Evolutionary conservation across 2,113 vertebrate genomes (phyloP).

Genomic region (Cervus canadensis): DNA sequence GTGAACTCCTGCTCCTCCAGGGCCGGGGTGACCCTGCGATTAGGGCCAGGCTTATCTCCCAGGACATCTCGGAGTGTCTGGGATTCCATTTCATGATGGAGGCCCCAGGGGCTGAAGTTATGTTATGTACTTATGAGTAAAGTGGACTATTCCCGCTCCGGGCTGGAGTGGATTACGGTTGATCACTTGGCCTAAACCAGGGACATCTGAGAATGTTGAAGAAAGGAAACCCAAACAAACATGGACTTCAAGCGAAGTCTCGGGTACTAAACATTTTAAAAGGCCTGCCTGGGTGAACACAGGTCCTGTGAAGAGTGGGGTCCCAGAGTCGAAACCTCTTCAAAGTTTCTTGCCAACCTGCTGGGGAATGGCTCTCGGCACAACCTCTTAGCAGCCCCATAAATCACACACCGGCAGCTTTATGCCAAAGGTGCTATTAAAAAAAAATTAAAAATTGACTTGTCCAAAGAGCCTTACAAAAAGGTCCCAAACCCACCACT

Average conservation of each 20-base stretch:
- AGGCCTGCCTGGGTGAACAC: constrained; percentile 69
- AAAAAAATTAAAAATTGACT: constrained; percentile 66
- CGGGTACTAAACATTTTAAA: constrained; percentile 77
- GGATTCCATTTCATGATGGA: constrained; percentile 90
- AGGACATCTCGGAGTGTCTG: constrained; percentile 91
- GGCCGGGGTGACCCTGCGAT: constrained; percentile 87
- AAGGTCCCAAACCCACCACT: constrained; percentile 47
- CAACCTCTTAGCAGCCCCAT: constrained; percentile 68
- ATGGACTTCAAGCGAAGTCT: constrained; percentile 77
- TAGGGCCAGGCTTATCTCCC: constrained; percentile 90
- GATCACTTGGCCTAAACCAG: constrained; percentile 88
- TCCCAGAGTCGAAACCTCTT: constrained; percentile 70
- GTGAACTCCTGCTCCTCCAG: constrained; percentile 88
- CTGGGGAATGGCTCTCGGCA: constrained; percentile 69
- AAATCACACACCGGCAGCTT: constrained; percentile 74
- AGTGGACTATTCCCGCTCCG: constrained; percentile 88
- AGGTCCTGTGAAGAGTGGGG: constrained; percentile 73
- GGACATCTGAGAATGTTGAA: constrained; percentile 96
- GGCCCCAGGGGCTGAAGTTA: constrained; percentile 83
- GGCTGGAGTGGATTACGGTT: constrained; percentile 92
- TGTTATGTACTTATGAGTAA: constrained; percentile 84
- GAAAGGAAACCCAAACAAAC: constrained; percentile 89
- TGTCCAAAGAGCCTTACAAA: constrained; percentile 47
- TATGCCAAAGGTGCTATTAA: constrained; percentile 75
- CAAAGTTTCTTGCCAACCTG: constrained; percentile 75